Evolutionary conservation across 2,797 vertebrate species (phyloP).

Genomic region (Megalops cyprinoides): DNA sequence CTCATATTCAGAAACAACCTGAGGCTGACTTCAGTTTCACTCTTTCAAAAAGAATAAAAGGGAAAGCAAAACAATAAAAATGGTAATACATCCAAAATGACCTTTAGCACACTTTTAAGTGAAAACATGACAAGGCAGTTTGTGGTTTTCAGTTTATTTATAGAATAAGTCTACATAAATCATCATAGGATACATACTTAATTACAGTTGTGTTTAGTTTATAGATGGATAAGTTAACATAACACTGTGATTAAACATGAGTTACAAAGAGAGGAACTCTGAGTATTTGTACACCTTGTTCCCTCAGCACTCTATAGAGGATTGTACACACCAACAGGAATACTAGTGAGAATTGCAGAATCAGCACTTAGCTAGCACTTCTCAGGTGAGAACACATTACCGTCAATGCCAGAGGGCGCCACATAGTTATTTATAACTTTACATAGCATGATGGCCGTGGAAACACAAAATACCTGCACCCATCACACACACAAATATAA

Average conservation of each 20-base stretch:
- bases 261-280: slow-evolving; percentile 44
- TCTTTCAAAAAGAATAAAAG: background rate
- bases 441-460: slow-evolving; percentile 41
- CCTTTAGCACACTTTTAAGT: background rate
- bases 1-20: background rate
- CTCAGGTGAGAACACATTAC: slow-evolving; percentile 44
- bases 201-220: slow-evolving; percentile 56
- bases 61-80: background rate
- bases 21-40: background rate
- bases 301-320: slow-evolving; percentile 39
- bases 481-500: slow-evolving; percentile 39
- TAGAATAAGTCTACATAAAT: slow-evolving; percentile 64
- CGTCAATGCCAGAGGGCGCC: slow-evolving; percentile 41
- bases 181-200: slow-evolving; percentile 56
- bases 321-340: slow-evolving; percentile 42
- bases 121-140: slow-evolving; percentile 17
- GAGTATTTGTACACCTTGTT: slow-evolving; percentile 39
- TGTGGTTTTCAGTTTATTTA: slow-evolving; percentile 56
- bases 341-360: slow-evolving; percentile 32
- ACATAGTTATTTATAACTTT: slow-evolving; percentile 42
- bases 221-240: slow-evolving; percentile 57
- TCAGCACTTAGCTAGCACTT: slow-evolving; percentile 39
- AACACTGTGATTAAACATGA: slow-evolving; percentile 56
- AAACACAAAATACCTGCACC: slow-evolving; percentile 48
- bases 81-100: background rate